Percentiles rank a stretch among this genome's conserved stretches.
Evolutionary conservation across 2,888 invertebrate species (phyloP).

Genomic region (Synergus itoensis): DNA sequence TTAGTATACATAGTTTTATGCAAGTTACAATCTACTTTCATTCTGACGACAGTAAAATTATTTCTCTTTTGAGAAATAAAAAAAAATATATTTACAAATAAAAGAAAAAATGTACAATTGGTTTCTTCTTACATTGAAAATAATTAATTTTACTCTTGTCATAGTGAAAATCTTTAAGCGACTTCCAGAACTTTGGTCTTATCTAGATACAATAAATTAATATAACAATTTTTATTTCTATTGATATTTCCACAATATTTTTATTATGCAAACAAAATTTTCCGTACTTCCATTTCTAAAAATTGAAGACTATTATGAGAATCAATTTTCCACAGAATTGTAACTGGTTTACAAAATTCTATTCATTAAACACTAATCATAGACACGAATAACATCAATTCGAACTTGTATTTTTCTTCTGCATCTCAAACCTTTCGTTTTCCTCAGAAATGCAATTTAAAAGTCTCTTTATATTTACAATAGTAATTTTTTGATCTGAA

Average conservation of each 20-base stretch:
- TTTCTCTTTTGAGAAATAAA: background rate
- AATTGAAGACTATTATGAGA: background rate
- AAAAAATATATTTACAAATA: too few species aligned
- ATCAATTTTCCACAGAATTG: background rate
- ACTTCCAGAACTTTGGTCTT: too few species aligned
- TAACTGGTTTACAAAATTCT: slow-evolving; percentile 3
- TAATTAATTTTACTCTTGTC: too few species aligned
- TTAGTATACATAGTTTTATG: background rate
- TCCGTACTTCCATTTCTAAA: background rate
- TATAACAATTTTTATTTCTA: background rate
- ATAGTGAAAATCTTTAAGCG: too few species aligned
- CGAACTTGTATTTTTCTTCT: slow-evolving; percentile 35
- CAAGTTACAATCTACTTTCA: background rate
- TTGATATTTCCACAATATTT: background rate
- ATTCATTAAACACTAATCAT: slow-evolving; percentile 8
- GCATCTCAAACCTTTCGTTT: background rate
- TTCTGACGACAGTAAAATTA: background rate
- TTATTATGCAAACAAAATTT: background rate
- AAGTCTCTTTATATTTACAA: slow-evolving; percentile 11
- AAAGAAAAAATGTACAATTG: too few species aligned
- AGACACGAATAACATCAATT: slow-evolving; percentile 34
- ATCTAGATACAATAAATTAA: background rate
- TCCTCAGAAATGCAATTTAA: background rate
- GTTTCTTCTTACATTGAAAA: too few species aligned
- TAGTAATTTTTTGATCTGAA: background rate